Conservation (phyloP, 2,113 vertebrate species). For the Phrynosoma platyrhinos region DNA sequence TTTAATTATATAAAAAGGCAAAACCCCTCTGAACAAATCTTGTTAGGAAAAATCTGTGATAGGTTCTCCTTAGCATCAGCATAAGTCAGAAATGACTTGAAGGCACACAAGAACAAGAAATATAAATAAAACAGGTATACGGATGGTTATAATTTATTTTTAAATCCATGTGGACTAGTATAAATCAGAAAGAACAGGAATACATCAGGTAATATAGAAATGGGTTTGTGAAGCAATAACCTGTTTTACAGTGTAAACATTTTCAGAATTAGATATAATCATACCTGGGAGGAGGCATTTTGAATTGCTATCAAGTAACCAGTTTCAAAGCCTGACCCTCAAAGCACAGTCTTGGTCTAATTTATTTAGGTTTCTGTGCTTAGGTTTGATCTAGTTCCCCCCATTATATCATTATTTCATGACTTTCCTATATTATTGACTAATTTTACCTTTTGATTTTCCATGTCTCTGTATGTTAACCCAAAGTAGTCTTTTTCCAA, state of each 20-base stretch:
- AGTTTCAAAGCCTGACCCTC: background rate
- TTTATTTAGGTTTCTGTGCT: background rate
- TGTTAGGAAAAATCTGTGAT: too few species aligned
- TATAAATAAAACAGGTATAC: background rate
- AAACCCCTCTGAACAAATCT: too few species aligned
- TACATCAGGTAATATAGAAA: background rate
- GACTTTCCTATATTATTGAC: background rate
- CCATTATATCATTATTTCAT: background rate
- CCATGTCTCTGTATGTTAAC: conserved; percentile 89
- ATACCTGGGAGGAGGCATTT: background rate
- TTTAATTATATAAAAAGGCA: background rate
- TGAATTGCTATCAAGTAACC: background rate
- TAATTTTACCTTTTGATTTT: conserved; percentile 92
- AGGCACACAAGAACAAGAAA: too few species aligned
- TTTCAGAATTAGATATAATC: conserved; percentile 3
- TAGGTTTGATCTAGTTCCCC: background rate
- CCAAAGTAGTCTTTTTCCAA: conserved; percentile 98
- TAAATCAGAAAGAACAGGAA: conserved; percentile 12
- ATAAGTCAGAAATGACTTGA: too few species aligned
- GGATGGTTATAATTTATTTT: conserved; percentile 17
- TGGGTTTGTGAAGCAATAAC: background rate
- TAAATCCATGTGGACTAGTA: conserved; percentile 1
- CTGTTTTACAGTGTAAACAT: conserved; percentile 8
- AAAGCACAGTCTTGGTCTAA: background rate
- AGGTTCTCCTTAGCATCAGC: too few species aligned